phyloP scores from a whole-genome alignment of 2,113 vertebrate species.

The Cyanoderma ruficeps region DNA sequence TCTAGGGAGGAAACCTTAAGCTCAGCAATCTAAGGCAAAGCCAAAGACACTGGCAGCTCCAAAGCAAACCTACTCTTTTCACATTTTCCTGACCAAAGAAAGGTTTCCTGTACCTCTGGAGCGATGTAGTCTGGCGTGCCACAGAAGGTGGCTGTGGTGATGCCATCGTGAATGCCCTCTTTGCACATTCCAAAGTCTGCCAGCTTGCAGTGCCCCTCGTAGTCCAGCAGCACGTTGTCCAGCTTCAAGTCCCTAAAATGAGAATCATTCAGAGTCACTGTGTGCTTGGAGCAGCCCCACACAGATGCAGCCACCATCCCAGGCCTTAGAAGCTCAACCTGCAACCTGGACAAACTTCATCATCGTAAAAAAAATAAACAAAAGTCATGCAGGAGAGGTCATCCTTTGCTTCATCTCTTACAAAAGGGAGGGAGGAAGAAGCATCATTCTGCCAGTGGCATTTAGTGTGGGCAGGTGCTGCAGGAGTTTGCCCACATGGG shows the following conservation, averaged over 20 bases:
- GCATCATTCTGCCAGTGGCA: background rate
- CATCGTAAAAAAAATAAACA: background rate
- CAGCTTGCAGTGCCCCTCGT: conserved; percentile 96
- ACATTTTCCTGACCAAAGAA: background rate
- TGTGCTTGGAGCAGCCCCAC: background rate
- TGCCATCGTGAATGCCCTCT: conserved; percentile 88
- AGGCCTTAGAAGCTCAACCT: background rate
- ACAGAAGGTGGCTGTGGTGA: conserved; percentile 91
- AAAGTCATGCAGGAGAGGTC: background rate
- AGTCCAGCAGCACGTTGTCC: conserved; percentile 94
- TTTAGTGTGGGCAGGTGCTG: background rate
- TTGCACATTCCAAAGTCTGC: conserved; percentile 99
- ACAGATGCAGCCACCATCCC: background rate
- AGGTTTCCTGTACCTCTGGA: conserved; percentile 86
- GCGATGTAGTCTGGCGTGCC: conserved; percentile 98
- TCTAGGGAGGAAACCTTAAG: background rate
- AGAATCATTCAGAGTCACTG: background rate
- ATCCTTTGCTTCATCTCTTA: conserved; percentile 2
- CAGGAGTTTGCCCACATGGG: background rate
- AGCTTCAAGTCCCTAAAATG: conserved; percentile 91
- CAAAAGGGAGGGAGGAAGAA: conserved; percentile 11
- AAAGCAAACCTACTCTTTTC: background rate
- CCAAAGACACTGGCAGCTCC: background rate
- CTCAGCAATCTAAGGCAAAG: background rate
- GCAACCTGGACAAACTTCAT: background rate